These are phyloP conservation scores for Gorsachius goisagi DNA, from an alignment of 2,113 vertebrate species.

Conservation along the genomic window DNA sequence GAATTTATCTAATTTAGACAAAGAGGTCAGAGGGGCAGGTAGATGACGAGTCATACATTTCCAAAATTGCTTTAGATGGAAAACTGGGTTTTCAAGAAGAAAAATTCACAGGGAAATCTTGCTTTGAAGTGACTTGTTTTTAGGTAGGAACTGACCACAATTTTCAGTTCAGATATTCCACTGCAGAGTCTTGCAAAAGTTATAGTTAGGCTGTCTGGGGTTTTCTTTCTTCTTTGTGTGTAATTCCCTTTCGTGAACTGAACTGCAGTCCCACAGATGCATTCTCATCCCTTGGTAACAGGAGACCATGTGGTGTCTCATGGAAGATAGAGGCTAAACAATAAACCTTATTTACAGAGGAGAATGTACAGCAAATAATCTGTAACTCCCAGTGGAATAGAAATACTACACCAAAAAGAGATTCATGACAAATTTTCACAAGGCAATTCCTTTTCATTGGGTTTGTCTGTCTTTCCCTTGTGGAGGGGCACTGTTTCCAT, in stretches of 20 bases:
- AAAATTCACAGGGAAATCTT: neutral
- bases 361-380: neutral
- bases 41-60: neutral
- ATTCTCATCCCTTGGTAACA: neutral
- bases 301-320: neutral
- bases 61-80: neutral
- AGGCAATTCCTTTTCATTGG: neutral
- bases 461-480: neutral
- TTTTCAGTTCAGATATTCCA: neutral
- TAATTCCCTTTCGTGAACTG: neutral
- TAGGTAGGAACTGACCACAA: neutral
- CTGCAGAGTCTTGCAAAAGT: neutral
- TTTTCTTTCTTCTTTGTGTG: neutral
- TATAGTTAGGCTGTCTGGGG: neutral
- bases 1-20: neutral
- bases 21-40: neutral
- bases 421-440: neutral
- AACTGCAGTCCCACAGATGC: neutral
- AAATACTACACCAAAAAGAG: slow-evolving; percentile 2
- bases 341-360: neutral
- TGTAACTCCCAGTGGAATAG: neutral
- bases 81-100: neutral
- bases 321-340: neutral
- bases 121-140: neutral
- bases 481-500: neutral